phyloP scores from a whole-genome alignment of 2,888 invertebrate species.

The Drosophila parthenogenetica region DNA sequence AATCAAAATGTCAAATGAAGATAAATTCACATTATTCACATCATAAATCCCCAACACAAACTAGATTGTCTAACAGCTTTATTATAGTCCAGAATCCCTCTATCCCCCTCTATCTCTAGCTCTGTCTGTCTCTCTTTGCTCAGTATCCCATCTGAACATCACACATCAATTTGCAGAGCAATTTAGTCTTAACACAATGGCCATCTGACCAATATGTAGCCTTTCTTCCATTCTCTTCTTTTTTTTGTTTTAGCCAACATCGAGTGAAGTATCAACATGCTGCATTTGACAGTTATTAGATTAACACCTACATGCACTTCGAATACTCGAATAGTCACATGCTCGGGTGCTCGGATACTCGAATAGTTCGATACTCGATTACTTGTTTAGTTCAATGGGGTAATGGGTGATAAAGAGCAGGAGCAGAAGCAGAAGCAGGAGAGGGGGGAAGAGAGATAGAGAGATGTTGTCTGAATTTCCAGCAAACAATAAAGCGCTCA shows the following conservation, averaged over 20 bases:
- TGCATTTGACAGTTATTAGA: conserved; percentile 80
- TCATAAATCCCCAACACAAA: neutral
- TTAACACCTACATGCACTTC: conserved; percentile 68
- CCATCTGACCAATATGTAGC: conserved; percentile 36
- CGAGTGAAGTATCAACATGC: conserved; percentile 55
- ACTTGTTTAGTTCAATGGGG: conserved; percentile 31
- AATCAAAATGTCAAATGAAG: neutral
- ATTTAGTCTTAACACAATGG: conserved; percentile 48
- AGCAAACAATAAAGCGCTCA: conserved; percentile 78
- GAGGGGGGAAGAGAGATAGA: conserved; percentile 13
- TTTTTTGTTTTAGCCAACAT: neutral
- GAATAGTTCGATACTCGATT: conserved; percentile 57
- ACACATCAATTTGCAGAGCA: conserved; percentile 52
- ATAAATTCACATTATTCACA: neutral
- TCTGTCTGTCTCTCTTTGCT: neutral
- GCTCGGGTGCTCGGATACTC: conserved; percentile 62
- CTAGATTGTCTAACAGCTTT: neutral
- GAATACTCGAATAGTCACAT: conserved; percentile 9
- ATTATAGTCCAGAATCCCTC: neutral
- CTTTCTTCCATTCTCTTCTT: neutral
- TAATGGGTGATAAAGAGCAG: neutral
- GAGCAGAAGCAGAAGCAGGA: neutral
- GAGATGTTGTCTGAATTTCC: conserved; percentile 64
- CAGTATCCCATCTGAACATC: conserved; percentile 11
- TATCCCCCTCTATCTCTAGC: neutral